These are phyloP conservation scores for Proteles cristata DNA, from an alignment of 2,113 vertebrate species.

Conservation along the genomic window DNA sequence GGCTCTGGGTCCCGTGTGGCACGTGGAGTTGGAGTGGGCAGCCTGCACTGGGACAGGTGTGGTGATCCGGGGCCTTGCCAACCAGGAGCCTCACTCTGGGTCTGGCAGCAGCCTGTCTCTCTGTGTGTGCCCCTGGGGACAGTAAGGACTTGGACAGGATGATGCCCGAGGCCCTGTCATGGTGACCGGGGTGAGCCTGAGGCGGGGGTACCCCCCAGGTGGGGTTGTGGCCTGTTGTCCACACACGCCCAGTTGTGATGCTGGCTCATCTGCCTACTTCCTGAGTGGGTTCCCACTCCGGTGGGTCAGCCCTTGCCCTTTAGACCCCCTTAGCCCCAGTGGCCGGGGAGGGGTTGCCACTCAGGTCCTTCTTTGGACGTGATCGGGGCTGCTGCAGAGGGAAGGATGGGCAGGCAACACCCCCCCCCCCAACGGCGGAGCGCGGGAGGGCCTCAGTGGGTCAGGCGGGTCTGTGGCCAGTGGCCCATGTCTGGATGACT, in stretches of 20 bases:
- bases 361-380: background rate
- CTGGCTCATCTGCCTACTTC: background rate
- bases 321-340: background rate
- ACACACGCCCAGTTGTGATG: too few relatives aligned
- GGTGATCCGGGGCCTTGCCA: background rate
- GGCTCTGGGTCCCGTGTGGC: background rate
- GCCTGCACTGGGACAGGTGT: background rate
- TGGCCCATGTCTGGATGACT: background rate
- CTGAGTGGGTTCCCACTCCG: background rate
- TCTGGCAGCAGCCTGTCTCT: background rate
- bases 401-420: background rate
- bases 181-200: background rate
- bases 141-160: background rate
- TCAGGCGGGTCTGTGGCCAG: background rate
- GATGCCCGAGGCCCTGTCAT: background rate
- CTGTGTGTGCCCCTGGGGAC: background rate
- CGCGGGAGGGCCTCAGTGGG: background rate
- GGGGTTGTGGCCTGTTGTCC: too few relatives aligned
- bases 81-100: background rate
- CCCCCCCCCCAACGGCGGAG: background rate
- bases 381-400: background rate
- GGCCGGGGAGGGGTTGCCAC: background rate
- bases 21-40: background rate
- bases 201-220: too few relatives aligned
- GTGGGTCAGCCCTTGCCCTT: background rate